Evolutionary conservation across 2,113 vertebrate species (phyloP).

Genomic region (Nothoprocta perdicaria): DNA sequence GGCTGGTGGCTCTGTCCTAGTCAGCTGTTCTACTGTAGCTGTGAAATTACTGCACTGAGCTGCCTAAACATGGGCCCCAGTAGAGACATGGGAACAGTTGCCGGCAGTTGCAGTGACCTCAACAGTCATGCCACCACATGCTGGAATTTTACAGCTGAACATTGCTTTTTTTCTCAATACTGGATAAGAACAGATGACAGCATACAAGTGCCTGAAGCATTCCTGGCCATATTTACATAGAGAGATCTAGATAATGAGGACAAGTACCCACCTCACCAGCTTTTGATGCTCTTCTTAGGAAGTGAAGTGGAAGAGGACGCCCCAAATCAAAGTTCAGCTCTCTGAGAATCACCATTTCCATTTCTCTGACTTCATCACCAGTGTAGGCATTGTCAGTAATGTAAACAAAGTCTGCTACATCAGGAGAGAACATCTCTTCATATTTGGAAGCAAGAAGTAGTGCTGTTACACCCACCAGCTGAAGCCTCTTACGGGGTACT

Average conservation of each 20-base stretch:
- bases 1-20: neutral
- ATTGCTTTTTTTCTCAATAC: neutral
- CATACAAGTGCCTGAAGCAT: neutral
- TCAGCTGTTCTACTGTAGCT: neutral
- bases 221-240: neutral
- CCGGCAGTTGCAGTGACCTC: neutral
- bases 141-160: neutral
- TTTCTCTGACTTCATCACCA: conserved; percentile 85
- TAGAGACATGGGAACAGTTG: rapidly evolving
- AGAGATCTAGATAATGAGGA: neutral
- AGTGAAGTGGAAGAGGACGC: conserved; percentile 91
- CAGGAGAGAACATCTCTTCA: conserved; percentile 89
- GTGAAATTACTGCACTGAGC: neutral
- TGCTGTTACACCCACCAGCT: conserved; percentile 90
- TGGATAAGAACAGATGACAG: neutral
- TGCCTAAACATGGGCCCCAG: neutral
- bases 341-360: conserved; percentile 87
- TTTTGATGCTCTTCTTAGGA: conserved; percentile 92
- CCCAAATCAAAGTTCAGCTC: conserved; percentile 88
- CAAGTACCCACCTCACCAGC: conserved; percentile 84
- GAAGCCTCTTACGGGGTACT: conserved; percentile 87
- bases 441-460: conserved; percentile 93
- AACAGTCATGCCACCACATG: neutral
- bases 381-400: conserved; percentile 92
- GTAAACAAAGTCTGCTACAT: conserved; percentile 90